Percentiles rank a stretch among this genome's conserved stretches.
phyloP scores from a whole-genome alignment of 1,140 invertebrate genomes.

The Pogonomyrmex californicus region DNA sequence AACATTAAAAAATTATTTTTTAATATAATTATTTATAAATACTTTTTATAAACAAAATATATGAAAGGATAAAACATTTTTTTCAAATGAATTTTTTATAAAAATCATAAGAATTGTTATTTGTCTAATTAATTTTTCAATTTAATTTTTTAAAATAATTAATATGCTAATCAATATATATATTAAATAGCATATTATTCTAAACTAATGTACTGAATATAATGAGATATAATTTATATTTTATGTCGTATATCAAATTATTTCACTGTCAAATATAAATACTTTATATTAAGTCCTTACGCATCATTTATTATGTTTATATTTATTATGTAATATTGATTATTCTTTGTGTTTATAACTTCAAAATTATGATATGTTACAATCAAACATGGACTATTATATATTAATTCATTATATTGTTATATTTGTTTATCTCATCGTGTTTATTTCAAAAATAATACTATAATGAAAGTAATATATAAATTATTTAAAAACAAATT shows the following conservation, averaged over 20 bases:
- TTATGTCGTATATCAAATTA: conserved; percentile 24
- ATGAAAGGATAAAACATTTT: neutral
- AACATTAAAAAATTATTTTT: neutral
- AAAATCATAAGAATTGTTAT: neutral
- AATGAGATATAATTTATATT: conserved; percentile 37
- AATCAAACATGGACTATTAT: neutral
- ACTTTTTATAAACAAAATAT: neutral
- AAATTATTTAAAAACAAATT: conserved; percentile 1
- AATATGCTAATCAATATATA: neutral
- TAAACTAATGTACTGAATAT: neutral
- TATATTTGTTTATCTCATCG: neutral
- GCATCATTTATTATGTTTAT: conserved; percentile 1
- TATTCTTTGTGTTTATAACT: conserved; percentile 15
- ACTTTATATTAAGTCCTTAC: conserved; percentile 33
- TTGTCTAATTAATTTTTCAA: conserved; percentile 37
- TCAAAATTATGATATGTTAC: neutral
- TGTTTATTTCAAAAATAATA: conserved; percentile 23
- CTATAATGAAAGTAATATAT: neutral
- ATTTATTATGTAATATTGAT: neutral
- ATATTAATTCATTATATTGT: conserved; percentile 7
- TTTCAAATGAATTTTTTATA: neutral
- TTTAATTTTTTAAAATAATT: conserved; percentile 9
- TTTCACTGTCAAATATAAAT: conserved; percentile 1
- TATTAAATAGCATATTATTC: too few species aligned
- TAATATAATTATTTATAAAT: too few species aligned